These are phyloP conservation scores for Caenorhabditis sp. DNA, from an alignment of 2,888 invertebrate genomes.

Conservation along the genomic window DNA sequence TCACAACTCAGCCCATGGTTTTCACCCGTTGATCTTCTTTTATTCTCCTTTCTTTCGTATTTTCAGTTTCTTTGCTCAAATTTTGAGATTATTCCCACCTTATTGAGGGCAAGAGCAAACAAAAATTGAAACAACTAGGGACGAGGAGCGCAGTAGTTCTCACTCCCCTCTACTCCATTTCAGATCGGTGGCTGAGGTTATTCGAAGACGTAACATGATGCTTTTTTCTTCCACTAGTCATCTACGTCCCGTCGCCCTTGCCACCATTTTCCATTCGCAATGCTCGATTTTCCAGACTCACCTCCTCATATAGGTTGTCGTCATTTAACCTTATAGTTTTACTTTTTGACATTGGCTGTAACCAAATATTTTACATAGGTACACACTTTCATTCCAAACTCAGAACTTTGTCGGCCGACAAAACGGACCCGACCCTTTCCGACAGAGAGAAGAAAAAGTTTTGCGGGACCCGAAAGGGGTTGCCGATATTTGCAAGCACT, in stretches of 20 bases:
- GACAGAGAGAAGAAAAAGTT: slow-evolving; percentile 46
- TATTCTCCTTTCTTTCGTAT: neutral
- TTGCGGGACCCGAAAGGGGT: slow-evolving; percentile 37
- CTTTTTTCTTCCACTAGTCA: slow-evolving; percentile 44
- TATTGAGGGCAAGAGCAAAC: slow-evolving; percentile 42
- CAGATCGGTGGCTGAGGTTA: slow-evolving; percentile 50
- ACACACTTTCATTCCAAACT: slow-evolving; percentile 22
- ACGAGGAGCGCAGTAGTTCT: slow-evolving; percentile 31
- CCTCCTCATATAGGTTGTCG: neutral
- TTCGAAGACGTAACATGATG: slow-evolving; percentile 61
- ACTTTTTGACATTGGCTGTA: slow-evolving; percentile 11
- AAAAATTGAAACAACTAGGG: slow-evolving; percentile 48
- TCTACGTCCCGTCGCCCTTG: slow-evolving; percentile 17
- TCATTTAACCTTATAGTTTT: slow-evolving; percentile 46
- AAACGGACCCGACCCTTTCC: slow-evolving; percentile 50
- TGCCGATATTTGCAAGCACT: slow-evolving; percentile 59
- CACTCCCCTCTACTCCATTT: slow-evolving; percentile 50
- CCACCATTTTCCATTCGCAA: slow-evolving; percentile 8
- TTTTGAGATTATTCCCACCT: slow-evolving; percentile 47
- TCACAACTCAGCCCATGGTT: neutral
- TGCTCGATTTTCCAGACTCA: neutral
- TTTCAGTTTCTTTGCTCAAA: slow-evolving; percentile 13
- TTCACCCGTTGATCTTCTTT: neutral
- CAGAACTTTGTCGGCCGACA: slow-evolving; percentile 27
- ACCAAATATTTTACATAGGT: slow-evolving; percentile 48